phyloP scores from a whole-genome alignment of 2,113 vertebrate species.

The Columbina picui region DNA sequence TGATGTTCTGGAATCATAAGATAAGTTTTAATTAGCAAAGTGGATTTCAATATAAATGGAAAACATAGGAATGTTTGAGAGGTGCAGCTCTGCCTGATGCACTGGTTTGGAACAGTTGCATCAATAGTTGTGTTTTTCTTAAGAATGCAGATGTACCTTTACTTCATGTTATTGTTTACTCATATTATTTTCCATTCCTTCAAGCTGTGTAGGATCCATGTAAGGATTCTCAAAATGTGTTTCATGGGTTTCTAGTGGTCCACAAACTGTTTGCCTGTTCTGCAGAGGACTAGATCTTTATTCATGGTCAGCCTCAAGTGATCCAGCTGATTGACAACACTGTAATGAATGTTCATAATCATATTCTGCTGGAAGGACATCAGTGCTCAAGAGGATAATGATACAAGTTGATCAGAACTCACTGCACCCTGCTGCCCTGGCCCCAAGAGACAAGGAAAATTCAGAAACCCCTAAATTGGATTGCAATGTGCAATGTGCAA shows the following conservation, averaged over 20 bases:
- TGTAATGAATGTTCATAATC: background rate
- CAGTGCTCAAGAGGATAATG: background rate
- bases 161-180: background rate
- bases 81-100: background rate
- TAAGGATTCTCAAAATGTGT: background rate
- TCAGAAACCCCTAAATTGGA: background rate
- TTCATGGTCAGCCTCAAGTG: background rate
- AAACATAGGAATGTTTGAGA: background rate
- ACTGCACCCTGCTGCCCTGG: background rate
- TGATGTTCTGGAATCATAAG: background rate
- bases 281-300: background rate
- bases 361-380: background rate
- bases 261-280: background rate
- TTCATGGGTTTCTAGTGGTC: background rate
- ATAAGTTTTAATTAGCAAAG: background rate
- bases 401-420: background rate
- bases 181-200: background rate
- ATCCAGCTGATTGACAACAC: background rate
- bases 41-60: background rate
- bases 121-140: background rate
- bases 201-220: background rate
- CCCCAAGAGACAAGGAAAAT: background rate
- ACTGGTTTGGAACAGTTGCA: background rate
- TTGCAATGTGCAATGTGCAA: too few species aligned
- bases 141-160: rapidly evolving